A percentile compares a stretch with the other conserved stretches of the same genome.
Conservation (phyloP, 1,140 invertebrate genomes). For the Goniozus legneri region DNA sequence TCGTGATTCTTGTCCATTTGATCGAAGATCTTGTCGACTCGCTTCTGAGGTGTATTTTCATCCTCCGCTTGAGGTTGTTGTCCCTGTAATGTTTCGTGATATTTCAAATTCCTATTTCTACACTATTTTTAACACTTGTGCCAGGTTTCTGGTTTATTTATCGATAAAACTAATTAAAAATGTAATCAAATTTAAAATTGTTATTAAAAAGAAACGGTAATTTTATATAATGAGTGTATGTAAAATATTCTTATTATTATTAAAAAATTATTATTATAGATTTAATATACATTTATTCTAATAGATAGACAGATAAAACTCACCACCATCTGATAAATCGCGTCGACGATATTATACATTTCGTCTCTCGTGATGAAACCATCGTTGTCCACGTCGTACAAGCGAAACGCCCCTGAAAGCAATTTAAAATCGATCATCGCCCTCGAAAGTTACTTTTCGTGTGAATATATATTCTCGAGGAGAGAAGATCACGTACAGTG, state of each 20-base stretch:
- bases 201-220: no score
- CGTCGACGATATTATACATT: constrained; percentile 98
- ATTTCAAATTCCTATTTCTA: neutral
- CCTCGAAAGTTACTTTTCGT: no score
- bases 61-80: constrained; percentile 87
- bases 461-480: neutral
- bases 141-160: constrained; percentile 3
- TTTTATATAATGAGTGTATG: no score
- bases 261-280: no score
- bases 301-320: constrained; percentile 45
- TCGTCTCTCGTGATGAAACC: constrained; percentile 96
- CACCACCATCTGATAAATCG: constrained; percentile 99
- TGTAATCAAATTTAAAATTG: no score
- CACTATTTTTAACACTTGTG: constrained; percentile 1
- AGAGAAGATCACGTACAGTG: constrained; percentile 76
- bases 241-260: no score
- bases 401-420: constrained; percentile 88
- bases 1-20: constrained; percentile 99
- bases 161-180: constrained; percentile 4
- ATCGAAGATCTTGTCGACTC: constrained; percentile 96
- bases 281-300: neutral
- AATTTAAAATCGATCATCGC: no score
- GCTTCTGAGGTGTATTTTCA: constrained; percentile 92
- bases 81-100: constrained; percentile 59
- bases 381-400: constrained; percentile 98